These are phyloP conservation scores for Sparus aurata DNA, from an alignment of 2,797 vertebrate genomes.

Conservation along the genomic window DNA sequence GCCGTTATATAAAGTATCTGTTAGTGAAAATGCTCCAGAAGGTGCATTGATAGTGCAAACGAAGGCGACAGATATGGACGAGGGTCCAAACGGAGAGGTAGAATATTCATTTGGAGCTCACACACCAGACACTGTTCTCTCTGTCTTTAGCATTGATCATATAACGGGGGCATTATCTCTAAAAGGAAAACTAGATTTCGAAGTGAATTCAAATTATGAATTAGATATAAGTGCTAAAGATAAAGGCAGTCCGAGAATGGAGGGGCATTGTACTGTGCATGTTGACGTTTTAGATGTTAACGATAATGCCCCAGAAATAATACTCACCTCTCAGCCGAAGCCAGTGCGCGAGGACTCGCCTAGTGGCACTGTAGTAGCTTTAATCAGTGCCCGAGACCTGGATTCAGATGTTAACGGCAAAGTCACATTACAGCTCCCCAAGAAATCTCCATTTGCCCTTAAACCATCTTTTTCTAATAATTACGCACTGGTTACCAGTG, in stretches of 20 bases:
- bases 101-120: slow-evolving; percentile 59
- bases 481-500: too few relatives aligned
- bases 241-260: slow-evolving; percentile 69
- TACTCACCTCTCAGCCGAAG: slow-evolving; percentile 71
- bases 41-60: slow-evolving; percentile 38
- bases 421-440: slow-evolving; percentile 53
- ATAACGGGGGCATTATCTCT: slow-evolving; percentile 58
- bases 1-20: slow-evolving; percentile 47
- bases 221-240: slow-evolving; percentile 70
- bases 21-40: slow-evolving; percentile 52
- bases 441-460: too few relatives aligned
- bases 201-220: slow-evolving; percentile 60
- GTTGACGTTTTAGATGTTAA: slow-evolving; percentile 75
- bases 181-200: slow-evolving; percentile 63
- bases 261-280: slow-evolving; percentile 66
- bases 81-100: slow-evolving; percentile 62
- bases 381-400: slow-evolving; percentile 70
- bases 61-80: slow-evolving; percentile 64
- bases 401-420: slow-evolving; percentile 74
- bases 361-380: slow-evolving; percentile 71
- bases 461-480: too few relatives aligned
- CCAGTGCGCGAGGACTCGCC: slow-evolving; percentile 70
- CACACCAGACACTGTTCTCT: slow-evolving; percentile 19
- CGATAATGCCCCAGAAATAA: slow-evolving; percentile 77
- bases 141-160: slow-evolving; percentile 62